These are phyloP conservation scores for Ataeniobius toweri DNA, from an alignment of 2,797 vertebrate genomes.

Conservation along the genomic window DNA sequence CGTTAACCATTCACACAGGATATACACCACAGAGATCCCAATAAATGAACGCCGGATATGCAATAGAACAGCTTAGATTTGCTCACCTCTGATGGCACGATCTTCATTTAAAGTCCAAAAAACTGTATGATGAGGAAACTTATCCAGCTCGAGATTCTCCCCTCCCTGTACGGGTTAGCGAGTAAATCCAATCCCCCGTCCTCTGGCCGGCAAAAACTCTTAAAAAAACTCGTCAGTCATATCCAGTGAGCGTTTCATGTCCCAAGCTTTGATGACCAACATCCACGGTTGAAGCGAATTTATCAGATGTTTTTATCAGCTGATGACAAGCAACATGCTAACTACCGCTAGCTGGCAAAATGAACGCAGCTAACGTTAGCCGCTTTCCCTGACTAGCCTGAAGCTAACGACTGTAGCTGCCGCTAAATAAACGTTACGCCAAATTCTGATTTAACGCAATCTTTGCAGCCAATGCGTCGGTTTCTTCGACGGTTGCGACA, in stretches of 20 bases:
- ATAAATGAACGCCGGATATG: not conserved
- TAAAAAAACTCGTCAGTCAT: slow-evolving; percentile 62
- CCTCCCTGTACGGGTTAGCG: slow-evolving; percentile 77
- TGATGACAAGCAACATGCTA: slow-evolving; percentile 77
- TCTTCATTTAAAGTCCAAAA: slow-evolving; percentile 89
- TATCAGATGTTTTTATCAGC: slow-evolving; percentile 65
- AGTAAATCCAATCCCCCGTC: slow-evolving; percentile 69
- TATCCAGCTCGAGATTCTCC: slow-evolving; percentile 84
- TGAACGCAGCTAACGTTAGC: slow-evolving; percentile 78
- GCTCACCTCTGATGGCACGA: slow-evolving; percentile 85
- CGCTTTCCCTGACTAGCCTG: slow-evolving; percentile 67
- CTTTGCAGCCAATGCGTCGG: slow-evolving; percentile 47
- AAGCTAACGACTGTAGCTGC: slow-evolving; percentile 74
- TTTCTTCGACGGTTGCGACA: slow-evolving; percentile 48
- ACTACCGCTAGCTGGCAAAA: slow-evolving; percentile 76
- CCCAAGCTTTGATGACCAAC: slow-evolving; percentile 40
- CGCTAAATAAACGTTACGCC: slow-evolving; percentile 75
- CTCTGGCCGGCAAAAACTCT: slow-evolving; percentile 56
- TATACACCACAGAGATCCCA: slow-evolving; percentile 7
- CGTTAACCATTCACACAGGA: slow-evolving; percentile 59
- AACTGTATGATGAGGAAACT: slow-evolving; percentile 84
- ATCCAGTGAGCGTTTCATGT: slow-evolving; percentile 51
- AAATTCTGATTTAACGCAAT: slow-evolving; percentile 65
- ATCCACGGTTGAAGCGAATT: slow-evolving; percentile 48
- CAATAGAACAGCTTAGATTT: not conserved